Conservation (phyloP, 2,888 invertebrate species). For the Herminia tarsipennalis region DNA sequence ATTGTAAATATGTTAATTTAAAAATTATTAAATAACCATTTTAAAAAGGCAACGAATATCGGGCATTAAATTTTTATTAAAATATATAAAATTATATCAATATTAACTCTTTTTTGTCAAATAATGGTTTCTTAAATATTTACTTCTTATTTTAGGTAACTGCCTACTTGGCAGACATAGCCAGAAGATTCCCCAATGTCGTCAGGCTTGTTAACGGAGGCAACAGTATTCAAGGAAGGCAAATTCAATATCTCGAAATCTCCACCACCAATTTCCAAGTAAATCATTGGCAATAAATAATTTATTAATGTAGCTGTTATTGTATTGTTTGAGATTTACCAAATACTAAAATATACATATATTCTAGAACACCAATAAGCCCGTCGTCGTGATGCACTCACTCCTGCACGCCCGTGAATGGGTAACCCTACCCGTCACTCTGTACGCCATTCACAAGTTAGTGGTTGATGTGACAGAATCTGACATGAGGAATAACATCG, state of each 20-base stretch:
- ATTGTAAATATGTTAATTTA: too few relatives aligned
- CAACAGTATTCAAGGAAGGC: constrained; percentile 1
- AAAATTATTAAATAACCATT: too few relatives aligned
- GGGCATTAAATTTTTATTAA: too few relatives aligned
- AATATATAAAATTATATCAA: neutral
- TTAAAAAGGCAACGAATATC: too few relatives aligned
- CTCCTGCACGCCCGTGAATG: constrained; percentile 89
- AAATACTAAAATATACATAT: too few relatives aligned
- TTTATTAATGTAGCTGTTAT: neutral
- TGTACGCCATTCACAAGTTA: constrained; percentile 88
- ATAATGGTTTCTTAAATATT: neutral
- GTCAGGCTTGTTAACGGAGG: constrained; percentile 6
- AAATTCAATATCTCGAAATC: constrained; percentile 9
- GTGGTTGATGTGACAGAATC: constrained; percentile 83
- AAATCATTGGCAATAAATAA: neutral
- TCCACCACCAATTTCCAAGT: constrained; percentile 7
- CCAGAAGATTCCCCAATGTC: neutral
- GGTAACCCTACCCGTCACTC: constrained; percentile 87
- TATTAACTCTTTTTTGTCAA: neutral
- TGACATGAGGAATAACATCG: constrained; percentile 83
- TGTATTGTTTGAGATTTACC: too few relatives aligned
- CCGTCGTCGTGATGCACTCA: constrained; percentile 85
- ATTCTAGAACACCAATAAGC: constrained; percentile 71
- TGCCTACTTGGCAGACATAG: constrained; percentile 2
- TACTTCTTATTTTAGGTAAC: neutral